phyloP scores from a whole-genome alignment of 1,140 invertebrate genomes.

The Heliconius melpomene region DNA sequence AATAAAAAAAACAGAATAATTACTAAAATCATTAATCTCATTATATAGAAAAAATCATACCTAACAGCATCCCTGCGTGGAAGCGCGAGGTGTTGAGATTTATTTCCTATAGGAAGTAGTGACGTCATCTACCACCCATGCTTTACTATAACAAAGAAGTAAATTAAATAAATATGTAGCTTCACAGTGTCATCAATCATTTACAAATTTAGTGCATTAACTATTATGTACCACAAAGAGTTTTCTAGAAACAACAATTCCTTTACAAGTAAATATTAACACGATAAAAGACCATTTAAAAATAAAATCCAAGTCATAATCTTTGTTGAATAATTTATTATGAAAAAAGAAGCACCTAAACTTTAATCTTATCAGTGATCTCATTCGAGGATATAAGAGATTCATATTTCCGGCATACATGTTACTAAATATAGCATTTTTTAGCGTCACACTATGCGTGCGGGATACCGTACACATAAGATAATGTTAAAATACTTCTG shows the following conservation, averaged over 20 bases:
- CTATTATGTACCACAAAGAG: neutral
- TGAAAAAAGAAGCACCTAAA: neutral
- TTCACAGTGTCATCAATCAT: no score
- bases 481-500: no score
- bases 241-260: neutral
- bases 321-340: neutral
- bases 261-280: neutral
- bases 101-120: neutral
- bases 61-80: conserved; percentile 50
- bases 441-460: no score
- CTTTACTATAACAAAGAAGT: conserved; percentile 6
- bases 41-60: conserved; percentile 33
- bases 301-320: conserved; percentile 2
- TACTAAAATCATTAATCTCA: no score
- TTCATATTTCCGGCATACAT: neutral
- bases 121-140: conserved; percentile 16
- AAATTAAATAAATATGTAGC: neutral
- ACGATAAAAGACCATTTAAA: neutral
- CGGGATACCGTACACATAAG: no score
- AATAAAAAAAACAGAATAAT: no score
- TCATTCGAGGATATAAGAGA: neutral
- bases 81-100: neutral
- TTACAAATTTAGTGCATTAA: no score
- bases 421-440: neutral
- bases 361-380: conserved; percentile 4